These are phyloP conservation scores for Naso thynnoides DNA, from an alignment of 2,797 vertebrate genomes.

Conservation along the genomic window DNA sequence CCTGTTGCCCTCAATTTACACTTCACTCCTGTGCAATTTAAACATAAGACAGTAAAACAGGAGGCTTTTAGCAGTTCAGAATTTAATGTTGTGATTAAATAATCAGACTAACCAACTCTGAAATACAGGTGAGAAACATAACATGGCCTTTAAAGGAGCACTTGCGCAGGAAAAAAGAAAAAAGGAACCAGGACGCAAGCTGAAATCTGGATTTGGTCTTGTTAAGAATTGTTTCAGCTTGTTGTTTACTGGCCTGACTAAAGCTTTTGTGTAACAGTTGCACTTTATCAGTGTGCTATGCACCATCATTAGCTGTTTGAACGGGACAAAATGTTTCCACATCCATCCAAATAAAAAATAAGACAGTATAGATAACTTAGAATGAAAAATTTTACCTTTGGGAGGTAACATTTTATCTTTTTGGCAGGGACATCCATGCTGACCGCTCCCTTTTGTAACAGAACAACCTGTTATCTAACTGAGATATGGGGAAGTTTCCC, in stretches of 20 bases:
- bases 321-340: conserved; percentile 8
- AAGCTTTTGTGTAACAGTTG: neutral
- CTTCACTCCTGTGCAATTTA: neutral
- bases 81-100: neutral
- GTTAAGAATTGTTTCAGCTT: neutral
- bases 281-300: neutral
- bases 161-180: neutral
- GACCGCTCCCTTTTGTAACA: neutral
- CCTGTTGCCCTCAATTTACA: neutral
- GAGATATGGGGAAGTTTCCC: neutral
- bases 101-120: neutral
- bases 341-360: conserved; percentile 1
- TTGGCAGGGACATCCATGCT: neutral
- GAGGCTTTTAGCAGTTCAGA: neutral
- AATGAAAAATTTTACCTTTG: neutral
- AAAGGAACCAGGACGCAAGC: too few species aligned
- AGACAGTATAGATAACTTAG: neutral
- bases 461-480: neutral
- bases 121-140: neutral
- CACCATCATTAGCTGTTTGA: conserved; percentile 9
- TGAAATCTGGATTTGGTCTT: neutral
- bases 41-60: neutral
- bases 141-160: neutral
- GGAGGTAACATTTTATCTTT: conserved; percentile 2
- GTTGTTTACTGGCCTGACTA: conserved; percentile 6